These are phyloP conservation scores for Caenorhabditis elegans DNA, from an alignment of 1,140 invertebrate species.

Conservation along the genomic window WBcel235 BX284605.5:7546501-7547000, in stretches of 20 bases:
- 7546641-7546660: conserved; percentile 70
- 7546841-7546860: conserved; percentile 72
- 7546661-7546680: not conserved
- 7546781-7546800: conserved; percentile 80
- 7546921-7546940: conserved; percentile 78
- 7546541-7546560: conserved; percentile 59
- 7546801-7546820: conserved; percentile 71
- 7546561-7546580: conserved; percentile 77
- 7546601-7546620: conserved; percentile 75
- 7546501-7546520: not conserved
- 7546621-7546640: conserved; percentile 76
- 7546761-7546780: conserved; percentile 74
- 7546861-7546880: conserved; percentile 64
- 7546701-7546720: conserved; percentile 54
- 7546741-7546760: conserved; percentile 72
- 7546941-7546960: conserved; percentile 75
- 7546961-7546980: conserved; percentile 75
- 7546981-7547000: conserved; percentile 78
- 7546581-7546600: conserved; percentile 76
- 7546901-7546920: conserved; percentile 73
- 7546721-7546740: conserved; percentile 72
- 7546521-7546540: not conserved
- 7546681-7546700: conserved; percentile 72
- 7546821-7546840: conserved; percentile 71
- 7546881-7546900: conserved; percentile 79